Evolutionary conservation across 2,797 vertebrate species (phyloP).

Genomic region (Choloepus didactylus): DNA sequence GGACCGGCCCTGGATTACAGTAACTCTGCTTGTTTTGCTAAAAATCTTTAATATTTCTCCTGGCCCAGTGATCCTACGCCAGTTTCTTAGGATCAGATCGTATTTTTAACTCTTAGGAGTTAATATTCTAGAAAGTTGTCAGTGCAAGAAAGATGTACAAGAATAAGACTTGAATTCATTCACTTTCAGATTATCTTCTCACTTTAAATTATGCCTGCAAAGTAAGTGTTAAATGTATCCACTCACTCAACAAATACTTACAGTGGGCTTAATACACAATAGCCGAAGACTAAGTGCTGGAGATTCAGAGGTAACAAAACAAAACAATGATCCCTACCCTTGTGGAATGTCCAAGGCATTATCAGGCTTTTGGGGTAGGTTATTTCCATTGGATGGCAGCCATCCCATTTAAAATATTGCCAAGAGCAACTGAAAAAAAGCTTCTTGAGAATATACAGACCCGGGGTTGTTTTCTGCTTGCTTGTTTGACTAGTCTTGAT

Average conservation of each 20-base stretch:
- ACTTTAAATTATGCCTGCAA: background rate
- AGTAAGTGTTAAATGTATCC: background rate
- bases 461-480: constrained; percentile 16
- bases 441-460: background rate
- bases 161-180: background rate
- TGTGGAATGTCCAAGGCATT: background rate
- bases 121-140: constrained; percentile 19
- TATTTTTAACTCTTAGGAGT: constrained; percentile 70
- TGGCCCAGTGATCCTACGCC: constrained; percentile 55
- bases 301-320: constrained; percentile 24
- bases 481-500: constrained; percentile 28
- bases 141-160: background rate
- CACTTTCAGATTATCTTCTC: background rate
- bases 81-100: constrained; percentile 61
- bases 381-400: constrained; percentile 57
- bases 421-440: background rate
- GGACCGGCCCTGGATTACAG: constrained; percentile 72
- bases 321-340: background rate
- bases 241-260: constrained; percentile 1
- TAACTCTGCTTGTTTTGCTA: constrained; percentile 75
- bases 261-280: background rate
- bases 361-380: background rate
- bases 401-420: constrained; percentile 45
- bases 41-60: constrained; percentile 70
- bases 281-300: background rate